Conservation (phyloP, 2,113 vertebrate species). For the Nerophis ophidion region DNA sequence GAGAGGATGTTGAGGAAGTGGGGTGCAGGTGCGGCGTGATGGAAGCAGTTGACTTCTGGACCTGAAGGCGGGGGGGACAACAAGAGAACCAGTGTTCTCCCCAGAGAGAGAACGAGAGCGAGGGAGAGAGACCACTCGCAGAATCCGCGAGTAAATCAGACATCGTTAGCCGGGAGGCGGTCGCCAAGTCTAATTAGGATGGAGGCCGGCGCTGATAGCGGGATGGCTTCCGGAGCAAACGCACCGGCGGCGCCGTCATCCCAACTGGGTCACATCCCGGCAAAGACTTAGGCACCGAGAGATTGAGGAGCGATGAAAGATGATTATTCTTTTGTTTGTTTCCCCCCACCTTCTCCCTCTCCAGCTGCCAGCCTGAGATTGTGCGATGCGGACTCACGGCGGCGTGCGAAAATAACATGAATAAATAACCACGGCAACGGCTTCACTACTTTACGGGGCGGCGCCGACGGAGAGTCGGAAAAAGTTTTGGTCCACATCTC, state of each 20-base stretch:
- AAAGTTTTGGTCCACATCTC: neutral
- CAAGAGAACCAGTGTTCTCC: too few relatives aligned
- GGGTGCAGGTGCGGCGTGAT: constrained; percentile 1
- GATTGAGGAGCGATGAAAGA: constrained; percentile 53
- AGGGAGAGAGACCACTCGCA: constrained; percentile 43
- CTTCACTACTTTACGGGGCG: constrained; percentile 40
- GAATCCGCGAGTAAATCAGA: constrained; percentile 62
- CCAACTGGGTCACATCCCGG: constrained; percentile 65
- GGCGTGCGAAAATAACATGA: neutral
- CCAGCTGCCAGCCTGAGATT: constrained; percentile 33
- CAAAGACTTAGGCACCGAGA: constrained; percentile 24
- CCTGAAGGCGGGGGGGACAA: neutral
- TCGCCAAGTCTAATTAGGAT: constrained; percentile 61
- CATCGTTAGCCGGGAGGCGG: constrained; percentile 54
- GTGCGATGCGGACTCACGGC: constrained; percentile 4
- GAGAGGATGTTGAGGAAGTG: constrained; percentile 8
- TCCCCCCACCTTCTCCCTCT: constrained; percentile 11
- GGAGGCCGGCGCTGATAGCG: constrained; percentile 51
- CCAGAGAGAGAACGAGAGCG: neutral
- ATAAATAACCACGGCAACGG: constrained; percentile 49
- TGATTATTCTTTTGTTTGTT: constrained; percentile 4
- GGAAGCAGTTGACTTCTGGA: neutral
- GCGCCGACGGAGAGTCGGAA: constrained; percentile 7
- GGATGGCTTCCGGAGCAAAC: constrained; percentile 42
- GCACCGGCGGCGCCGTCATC: constrained; percentile 32